These are phyloP conservation scores for Macrochelys suwanniensis DNA, from an alignment of 2,797 vertebrate genomes.

Conservation along the genomic window DNA sequence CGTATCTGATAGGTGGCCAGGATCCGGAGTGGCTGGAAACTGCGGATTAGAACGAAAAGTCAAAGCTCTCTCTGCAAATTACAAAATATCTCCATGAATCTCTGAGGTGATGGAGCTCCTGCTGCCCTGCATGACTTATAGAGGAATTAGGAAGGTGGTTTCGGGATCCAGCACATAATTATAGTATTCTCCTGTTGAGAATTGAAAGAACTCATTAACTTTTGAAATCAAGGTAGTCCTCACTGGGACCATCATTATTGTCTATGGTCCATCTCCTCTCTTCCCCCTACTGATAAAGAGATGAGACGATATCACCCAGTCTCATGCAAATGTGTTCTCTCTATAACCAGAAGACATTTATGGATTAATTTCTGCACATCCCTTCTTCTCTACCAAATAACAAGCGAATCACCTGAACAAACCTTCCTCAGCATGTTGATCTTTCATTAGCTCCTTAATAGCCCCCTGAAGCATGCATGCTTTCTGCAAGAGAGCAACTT, in stretches of 20 bases:
- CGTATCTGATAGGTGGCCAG: background rate
- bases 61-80: background rate
- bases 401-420: background rate
- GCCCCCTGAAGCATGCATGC: background rate
- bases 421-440: background rate
- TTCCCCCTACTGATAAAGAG: background rate
- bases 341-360: background rate
- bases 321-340: fast-evolving
- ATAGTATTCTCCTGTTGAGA: background rate
- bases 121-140: background rate
- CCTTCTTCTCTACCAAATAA: background rate
- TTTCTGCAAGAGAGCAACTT: background rate
- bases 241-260: background rate
- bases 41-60: background rate
- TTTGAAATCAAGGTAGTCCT: constrained; percentile 17
- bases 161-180: background rate
- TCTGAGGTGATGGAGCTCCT: fast-evolving
- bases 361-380: background rate
- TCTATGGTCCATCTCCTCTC: background rate
- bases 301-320: background rate
- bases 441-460: background rate
- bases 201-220: background rate
- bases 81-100: background rate
- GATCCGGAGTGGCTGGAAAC: background rate
- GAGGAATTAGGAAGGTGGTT: background rate